Evolutionary conservation across 2,888 invertebrate genomes (phyloP).

Genomic region (Dichetophora obliterata): DNA sequence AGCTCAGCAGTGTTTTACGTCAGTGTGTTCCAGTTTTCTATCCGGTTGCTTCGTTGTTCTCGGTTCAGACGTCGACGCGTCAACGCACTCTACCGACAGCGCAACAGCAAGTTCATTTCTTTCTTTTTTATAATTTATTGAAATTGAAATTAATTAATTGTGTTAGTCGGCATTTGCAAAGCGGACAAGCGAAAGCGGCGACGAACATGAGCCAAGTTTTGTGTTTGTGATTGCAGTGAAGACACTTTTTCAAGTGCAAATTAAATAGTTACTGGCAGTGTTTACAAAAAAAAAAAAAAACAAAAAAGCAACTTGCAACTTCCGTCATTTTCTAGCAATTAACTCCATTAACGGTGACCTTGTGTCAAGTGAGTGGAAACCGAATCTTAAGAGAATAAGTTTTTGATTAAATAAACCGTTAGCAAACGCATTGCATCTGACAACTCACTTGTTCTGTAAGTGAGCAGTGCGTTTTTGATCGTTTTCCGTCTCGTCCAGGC

Average conservation of each 20-base stretch:
- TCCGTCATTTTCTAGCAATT: no score
- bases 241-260: neutral
- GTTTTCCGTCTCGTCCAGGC: neutral
- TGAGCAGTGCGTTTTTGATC: neutral
- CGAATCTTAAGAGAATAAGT: no score
- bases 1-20: neutral
- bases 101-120: neutral
- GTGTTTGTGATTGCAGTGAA: neutral
- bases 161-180: constrained; percentile 3
- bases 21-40: constrained; percentile 16
- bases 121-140: constrained; percentile 28
- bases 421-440: neutral
- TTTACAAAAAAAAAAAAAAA: no score
- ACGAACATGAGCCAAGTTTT: neutral
- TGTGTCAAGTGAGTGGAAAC: no score
- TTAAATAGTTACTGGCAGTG: neutral
- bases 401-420: neutral
- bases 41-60: constrained; percentile 4
- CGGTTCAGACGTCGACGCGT: neutral
- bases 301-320: no score
- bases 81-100: neutral
- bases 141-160: constrained; percentile 42
- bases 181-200: neutral
- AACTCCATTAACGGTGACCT: no score
- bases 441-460: neutral